Base-by-base conservation (phyloP, 2,888 invertebrate genomes). In the Cephus nigrinus region DNA sequence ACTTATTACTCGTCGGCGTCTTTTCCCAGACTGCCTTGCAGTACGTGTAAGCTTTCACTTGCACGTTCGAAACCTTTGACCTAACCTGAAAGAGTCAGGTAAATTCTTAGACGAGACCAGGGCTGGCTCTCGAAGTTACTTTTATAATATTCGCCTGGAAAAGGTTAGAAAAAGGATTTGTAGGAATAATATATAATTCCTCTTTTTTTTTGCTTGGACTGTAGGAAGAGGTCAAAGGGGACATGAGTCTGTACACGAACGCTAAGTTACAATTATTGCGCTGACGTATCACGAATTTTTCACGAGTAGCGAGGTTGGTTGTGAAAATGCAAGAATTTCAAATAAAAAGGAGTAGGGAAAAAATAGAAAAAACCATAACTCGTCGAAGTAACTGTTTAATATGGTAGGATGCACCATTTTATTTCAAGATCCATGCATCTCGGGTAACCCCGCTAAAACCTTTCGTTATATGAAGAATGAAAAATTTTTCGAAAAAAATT, bases 101-200 rank as follows among this genome's bases (percentile, higher is more conserved):
- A 78, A 74, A 80, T 73, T 76, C 31, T 31, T 73, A 73, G 68
- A 68, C 75, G 69, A 73, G 75, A 68, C 69, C 71, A 71, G 75
- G 76, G 68, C 36, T 74, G 74, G 68, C 74, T 73, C 75, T 69
- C 35, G 11, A 12, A 69, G 35, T 79, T 74, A 34, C 68, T 40
- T 76, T 80, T 69, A 80, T 12, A 75, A 79, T 76, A 68, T 71
- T 78, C 73, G 77, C 33, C 82, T 84, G 83, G 80, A 82, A 84
- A 83, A 80, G 81, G 81, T 84, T 82, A 83, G 78, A 84, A 84
- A 84, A 84, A 71, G 31, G 40, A 76, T 79, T 79, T 75, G 76
- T 73, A 78, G 75, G 74, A 79, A 78, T 79, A 78, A 82, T 79
- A 73, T 77, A 76, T 75, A 79, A 78, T 75, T 75, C 73, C 74